A percentile compares a stretch with the other conserved stretches of the same genome.
These are phyloP conservation scores for Craterocephalus amniculus DNA, from an alignment of 2,797 vertebrate genomes.

Conservation along the genomic window DNA sequence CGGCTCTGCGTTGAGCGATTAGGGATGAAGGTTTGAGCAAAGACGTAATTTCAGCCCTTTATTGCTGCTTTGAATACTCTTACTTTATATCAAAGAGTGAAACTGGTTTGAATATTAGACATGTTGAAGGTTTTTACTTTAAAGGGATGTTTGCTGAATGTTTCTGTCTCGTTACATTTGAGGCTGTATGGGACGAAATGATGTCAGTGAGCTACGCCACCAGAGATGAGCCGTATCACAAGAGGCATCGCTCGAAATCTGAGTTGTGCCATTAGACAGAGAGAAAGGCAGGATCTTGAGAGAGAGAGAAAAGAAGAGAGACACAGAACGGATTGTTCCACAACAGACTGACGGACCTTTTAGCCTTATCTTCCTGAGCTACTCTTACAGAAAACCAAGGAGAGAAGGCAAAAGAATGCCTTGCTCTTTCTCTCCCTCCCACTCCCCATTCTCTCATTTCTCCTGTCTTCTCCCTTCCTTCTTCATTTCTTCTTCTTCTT, in stretches of 20 bases:
- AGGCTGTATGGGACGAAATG: constrained; percentile 61
- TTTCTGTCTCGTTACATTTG: constrained; percentile 40
- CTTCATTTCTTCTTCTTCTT: constrained; percentile 73
- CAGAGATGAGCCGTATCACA: constrained; percentile 82
- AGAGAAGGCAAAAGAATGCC: constrained; percentile 79
- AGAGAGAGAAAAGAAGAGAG: constrained; percentile 63
- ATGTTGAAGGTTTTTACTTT: constrained; percentile 47
- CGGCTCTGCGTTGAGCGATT: constrained; percentile 82
- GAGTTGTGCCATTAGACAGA: constrained; percentile 85
- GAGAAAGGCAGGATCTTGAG: constrained; percentile 76
- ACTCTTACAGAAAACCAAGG: constrained; percentile 87
- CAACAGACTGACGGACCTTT: constrained; percentile 87
- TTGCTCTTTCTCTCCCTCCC: constrained; percentile 74
- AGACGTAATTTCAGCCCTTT: constrained; percentile 69
- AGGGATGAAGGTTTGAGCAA: constrained; percentile 70
- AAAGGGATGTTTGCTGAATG: constrained; percentile 44
- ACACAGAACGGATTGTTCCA: constrained; percentile 86
- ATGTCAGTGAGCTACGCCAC: constrained; percentile 78
- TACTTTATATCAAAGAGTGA: constrained; percentile 67
- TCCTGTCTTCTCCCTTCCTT: constrained; percentile 75
- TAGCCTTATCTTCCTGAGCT: constrained; percentile 87
- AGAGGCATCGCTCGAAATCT: constrained; percentile 83
- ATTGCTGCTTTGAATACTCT: constrained; percentile 65
- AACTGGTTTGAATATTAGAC: constrained; percentile 64
- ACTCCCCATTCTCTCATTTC: constrained; percentile 83